Evolutionary conservation across 2,797 vertebrate genomes (phyloP).

Genomic region (Synaphobranchus kaupii): DNA sequence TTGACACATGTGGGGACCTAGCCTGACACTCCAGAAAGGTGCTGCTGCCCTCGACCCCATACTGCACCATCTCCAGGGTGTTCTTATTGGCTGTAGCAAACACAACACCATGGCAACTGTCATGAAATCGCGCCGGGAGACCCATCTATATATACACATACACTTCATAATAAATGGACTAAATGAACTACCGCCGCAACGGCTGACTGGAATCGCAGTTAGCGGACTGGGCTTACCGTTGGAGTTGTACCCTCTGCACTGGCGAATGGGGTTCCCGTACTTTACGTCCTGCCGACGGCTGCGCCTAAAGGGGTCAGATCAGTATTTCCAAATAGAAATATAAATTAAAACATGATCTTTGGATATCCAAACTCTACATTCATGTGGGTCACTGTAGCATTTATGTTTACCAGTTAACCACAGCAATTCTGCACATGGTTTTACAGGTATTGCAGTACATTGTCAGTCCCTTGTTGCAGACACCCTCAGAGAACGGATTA

Average conservation of each 20-base stretch:
- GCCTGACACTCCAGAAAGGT: constrained; percentile 97
- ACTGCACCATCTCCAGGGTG: constrained; percentile 87
- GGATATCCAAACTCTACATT: not conserved
- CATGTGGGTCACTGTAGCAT: not conserved
- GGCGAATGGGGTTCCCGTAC: constrained; percentile 94
- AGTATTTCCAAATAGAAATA: constrained; percentile 65
- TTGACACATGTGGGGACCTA: constrained; percentile 86
- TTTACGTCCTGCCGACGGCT: constrained; percentile 93
- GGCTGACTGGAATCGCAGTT: not conserved
- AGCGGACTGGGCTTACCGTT: constrained; percentile 72
- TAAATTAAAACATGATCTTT: not conserved
- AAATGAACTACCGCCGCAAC: not conserved
- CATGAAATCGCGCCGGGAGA: constrained; percentile 39
- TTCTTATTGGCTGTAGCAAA: constrained; percentile 87
- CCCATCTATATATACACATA: constrained; percentile 40
- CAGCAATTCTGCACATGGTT: not conserved
- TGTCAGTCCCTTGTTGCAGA: not conserved
- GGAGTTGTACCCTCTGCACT: constrained; percentile 94
- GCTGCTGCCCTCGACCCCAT: constrained; percentile 92
- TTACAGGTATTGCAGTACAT: not conserved
- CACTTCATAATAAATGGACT: constrained; percentile 1
- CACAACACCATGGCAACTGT: constrained; percentile 54
- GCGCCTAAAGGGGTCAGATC: constrained; percentile 81
- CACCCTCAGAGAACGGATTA: not conserved
- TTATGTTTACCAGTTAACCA: not conserved